These are phyloP conservation scores for Parazoanthus atlanticus DNA, from an alignment of 92 coral and sea anemone genomes.

Conservation along the genomic window DNA sequence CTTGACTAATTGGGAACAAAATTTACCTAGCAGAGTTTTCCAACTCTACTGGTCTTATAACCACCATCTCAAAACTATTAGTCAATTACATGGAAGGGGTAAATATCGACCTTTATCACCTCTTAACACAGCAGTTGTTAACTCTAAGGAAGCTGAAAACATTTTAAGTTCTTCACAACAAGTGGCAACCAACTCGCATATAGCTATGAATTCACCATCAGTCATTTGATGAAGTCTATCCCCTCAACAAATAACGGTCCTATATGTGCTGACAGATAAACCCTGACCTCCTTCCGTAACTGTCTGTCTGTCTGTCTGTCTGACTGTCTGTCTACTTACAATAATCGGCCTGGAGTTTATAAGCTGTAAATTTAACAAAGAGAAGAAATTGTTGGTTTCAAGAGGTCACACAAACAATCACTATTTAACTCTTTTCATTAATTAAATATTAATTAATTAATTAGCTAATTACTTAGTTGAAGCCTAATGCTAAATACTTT, in stretches of 20 bases:
- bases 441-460: not conserved
- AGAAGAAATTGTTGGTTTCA: not conserved
- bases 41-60: too few species aligned
- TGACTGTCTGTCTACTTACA: constrained; percentile 32
- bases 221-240: not conserved
- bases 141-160: too few species aligned
- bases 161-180: too few species aligned
- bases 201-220: not conserved
- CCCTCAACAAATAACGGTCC: not conserved
- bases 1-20: too few species aligned
- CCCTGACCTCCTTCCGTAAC: not conserved
- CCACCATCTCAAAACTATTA: too few species aligned
- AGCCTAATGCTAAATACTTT: too few species aligned
- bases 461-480: not conserved
- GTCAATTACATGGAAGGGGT: too few species aligned
- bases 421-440: not conserved
- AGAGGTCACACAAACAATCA: not conserved
- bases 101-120: too few species aligned
- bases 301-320: constrained; percentile 7
- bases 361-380: constrained; percentile 33
- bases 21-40: too few species aligned
- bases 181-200: not conserved
- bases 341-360: not conserved
- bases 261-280: not conserved
- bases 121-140: too few species aligned